phyloP scores from a whole-genome alignment of 2,888 invertebrate genomes.

The Melanostoma scalare region DNA sequence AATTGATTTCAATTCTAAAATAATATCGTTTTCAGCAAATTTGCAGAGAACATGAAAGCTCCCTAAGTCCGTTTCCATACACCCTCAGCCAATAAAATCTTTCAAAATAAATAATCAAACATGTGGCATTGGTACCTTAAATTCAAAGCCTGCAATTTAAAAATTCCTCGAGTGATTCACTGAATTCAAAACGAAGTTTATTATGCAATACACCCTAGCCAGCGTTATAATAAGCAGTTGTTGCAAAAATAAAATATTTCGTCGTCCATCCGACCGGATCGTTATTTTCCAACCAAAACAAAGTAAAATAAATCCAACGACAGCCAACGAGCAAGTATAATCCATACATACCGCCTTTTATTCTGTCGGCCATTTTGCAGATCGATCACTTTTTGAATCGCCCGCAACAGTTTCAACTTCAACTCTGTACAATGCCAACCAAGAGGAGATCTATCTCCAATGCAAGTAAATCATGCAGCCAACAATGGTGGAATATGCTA shows the following conservation, averaged over 20 bases:
- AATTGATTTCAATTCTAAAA: too few relatives aligned
- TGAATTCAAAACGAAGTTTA: conserved; percentile 18
- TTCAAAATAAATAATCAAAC: too few relatives aligned
- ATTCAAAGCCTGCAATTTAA: conserved; percentile 52
- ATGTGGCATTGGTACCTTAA: not conserved
- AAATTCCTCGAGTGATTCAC: conserved; percentile 44
- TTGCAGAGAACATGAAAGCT: too few relatives aligned
- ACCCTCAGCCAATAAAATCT: too few relatives aligned
- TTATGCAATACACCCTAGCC: conserved; percentile 6
- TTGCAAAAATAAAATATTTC: conserved; percentile 63
- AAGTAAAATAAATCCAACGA: conserved; percentile 39
- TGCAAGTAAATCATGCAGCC: conserved; percentile 64
- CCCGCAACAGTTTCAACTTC: conserved; percentile 16
- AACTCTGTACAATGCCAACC: conserved; percentile 8
- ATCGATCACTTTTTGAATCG: conserved; percentile 20
- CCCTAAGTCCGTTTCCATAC: too few relatives aligned
- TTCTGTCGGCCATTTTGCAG: conserved; percentile 52
- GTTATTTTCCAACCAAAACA: conserved; percentile 36
- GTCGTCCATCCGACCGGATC: conserved; percentile 44
- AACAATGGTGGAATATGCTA: conserved; percentile 69
- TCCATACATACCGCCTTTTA: conserved; percentile 5
- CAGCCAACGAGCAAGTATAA: conserved; percentile 12
- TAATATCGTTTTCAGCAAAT: too few relatives aligned
- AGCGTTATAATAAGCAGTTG: conserved; percentile 64
- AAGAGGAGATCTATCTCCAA: conserved; percentile 51